Evolutionary conservation across 92 coral and sea anemone genomes (phyloP).

Genomic region (Epizoanthus stellaris): DNA sequence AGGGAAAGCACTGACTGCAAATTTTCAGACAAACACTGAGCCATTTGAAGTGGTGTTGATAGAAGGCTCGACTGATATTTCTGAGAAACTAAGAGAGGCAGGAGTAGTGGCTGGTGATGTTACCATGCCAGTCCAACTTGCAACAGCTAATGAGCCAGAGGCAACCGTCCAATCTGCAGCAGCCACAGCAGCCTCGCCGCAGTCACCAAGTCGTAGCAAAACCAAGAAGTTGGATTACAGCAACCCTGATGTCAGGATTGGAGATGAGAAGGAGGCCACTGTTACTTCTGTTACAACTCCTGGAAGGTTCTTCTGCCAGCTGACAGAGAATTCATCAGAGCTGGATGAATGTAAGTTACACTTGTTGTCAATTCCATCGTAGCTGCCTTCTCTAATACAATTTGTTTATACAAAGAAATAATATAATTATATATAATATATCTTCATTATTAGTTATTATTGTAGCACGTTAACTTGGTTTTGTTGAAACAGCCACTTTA

Average conservation of each 20-base stretch:
- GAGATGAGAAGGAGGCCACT: conserved; percentile 54
- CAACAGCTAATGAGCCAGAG: neutral
- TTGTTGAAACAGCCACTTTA: too few relatives aligned
- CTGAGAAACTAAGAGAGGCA: conserved; percentile 40
- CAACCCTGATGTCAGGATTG: conserved; percentile 56
- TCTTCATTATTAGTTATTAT: too few relatives aligned
- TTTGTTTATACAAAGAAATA: neutral
- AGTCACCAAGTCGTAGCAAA: conserved; percentile 18
- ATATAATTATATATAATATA: too few relatives aligned
- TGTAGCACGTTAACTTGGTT: too few relatives aligned
- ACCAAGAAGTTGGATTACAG: conserved; percentile 40
- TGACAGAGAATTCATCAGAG: conserved; percentile 62
- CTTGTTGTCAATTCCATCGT: neutral
- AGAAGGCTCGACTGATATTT: conserved; percentile 48
- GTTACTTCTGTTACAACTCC: conserved; percentile 73
- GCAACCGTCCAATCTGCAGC: neutral
- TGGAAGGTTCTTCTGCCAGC: conserved; percentile 82
- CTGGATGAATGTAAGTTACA: conserved; percentile 72
- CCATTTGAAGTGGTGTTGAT: conserved; percentile 57
- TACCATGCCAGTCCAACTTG: conserved; percentile 29
- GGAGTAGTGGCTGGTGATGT: conserved; percentile 42
- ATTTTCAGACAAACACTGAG: conserved; percentile 32
- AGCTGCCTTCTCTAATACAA: neutral
- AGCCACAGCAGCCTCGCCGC: neutral
- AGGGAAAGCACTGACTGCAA: conserved; percentile 64